These are phyloP conservation scores for Pavo muticus DNA, from an alignment of 2,113 vertebrate species.

Conservation along the genomic window DNA sequence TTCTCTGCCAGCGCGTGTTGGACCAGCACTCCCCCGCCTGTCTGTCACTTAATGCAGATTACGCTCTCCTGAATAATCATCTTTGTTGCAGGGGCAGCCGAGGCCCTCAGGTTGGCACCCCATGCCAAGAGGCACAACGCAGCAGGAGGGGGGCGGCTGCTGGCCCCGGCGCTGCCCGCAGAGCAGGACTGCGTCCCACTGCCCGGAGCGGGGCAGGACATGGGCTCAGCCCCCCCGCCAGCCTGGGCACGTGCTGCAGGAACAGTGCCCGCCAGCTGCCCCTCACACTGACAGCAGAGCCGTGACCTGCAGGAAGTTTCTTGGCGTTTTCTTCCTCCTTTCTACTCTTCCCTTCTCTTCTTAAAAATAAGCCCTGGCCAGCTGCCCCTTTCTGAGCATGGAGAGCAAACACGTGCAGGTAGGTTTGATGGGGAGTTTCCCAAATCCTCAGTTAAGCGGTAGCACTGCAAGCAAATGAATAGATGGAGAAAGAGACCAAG, in stretches of 20 bases:
- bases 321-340: not conserved
- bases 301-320: constrained; percentile 63
- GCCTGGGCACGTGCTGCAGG: not conserved
- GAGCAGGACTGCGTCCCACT: not conserved
- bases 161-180: not conserved
- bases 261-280: constrained; percentile 51
- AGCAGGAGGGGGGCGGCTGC: constrained; percentile 21
- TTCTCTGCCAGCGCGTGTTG: not conserved
- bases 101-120: constrained; percentile 75
- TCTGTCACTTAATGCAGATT: constrained; percentile 76
- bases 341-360: not conserved
- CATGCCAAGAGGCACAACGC: constrained; percentile 66
- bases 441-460: constrained; percentile 58
- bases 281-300: constrained; percentile 59
- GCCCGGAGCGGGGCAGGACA: not conserved
- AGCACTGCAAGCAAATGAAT: constrained; percentile 71
- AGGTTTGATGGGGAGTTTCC: constrained; percentile 15
- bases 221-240: too few species aligned
- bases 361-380: not conserved
- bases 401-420: constrained; percentile 41
- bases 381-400: not conserved
- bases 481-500: constrained; percentile 79
- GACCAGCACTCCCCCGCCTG: constrained; percentile 41
- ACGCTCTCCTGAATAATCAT: constrained; percentile 80
- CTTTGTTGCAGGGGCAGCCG: constrained; percentile 81